Evolutionary conservation across 1,140 invertebrate genomes (phyloP), one percentile per base, ranked within the genome.

Genomic region (Ostrea edulis): DNA sequence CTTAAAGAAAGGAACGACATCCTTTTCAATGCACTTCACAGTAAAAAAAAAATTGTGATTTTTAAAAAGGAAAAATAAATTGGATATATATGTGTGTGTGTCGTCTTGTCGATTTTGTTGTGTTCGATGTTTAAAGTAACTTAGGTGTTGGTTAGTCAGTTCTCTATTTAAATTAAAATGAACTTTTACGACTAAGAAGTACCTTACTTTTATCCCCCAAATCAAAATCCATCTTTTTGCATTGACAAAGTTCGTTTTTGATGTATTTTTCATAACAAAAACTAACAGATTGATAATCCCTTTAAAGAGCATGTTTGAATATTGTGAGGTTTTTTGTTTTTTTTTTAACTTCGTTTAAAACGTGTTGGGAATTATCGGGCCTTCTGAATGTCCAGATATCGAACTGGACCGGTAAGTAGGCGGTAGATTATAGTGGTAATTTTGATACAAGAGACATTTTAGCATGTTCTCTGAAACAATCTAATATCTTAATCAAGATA

Each of bases 401-500:
- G 68, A 77, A 29, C 68, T 77, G 68, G 68, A 35, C 68, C 68
- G 25, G 68, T 77, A 77, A 77, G 68, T 77, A 25, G 68, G 68
- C 68, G 68, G 68, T 35, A 29, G 68, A 77, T 77, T 35, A 77
- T 35, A 77, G 68, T 35, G 68, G 8, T 77, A 77, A 77, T 77
- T 77, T 77, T 77, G 25, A 77, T 77, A 77, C 68, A 35, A 77
- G 68, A 77, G 22, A 77, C 68, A 29, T 25, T 77, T 77, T 25
- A 83, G 52, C n/a, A 52, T 83, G 82, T 52, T 35, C 14, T 12
- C 44, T 22, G 44, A 51, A 29, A 83, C 44, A 53, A 20, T 83
- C 52, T 83, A 83, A 83, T 83, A 83, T 83, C 82, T 83, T 83
- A 83, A 83, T 83, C 82, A 83, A 53, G 82, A 83, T 83, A 83